A percentile compares a stretch with the other conserved stretches of the same genome.
Conservation (phyloP, 2,888 invertebrate species). For the Nezara viridula region DNA sequence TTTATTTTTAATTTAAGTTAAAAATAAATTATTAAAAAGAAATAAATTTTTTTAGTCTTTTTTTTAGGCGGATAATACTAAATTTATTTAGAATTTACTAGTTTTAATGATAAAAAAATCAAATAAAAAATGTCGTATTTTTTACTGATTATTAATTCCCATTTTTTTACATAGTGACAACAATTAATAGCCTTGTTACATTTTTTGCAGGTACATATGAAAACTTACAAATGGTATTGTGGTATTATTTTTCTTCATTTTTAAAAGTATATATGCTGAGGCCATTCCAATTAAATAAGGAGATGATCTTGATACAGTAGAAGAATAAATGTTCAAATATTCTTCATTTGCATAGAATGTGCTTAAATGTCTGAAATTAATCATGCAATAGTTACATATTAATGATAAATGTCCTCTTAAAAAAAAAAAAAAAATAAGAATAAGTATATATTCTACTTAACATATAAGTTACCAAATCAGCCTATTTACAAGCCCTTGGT, state of each 20-base stretch:
- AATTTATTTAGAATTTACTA: neutral
- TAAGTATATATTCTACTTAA: too few relatives aligned
- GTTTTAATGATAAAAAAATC: neutral
- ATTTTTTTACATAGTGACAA: too few relatives aligned
- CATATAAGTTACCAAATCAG: too few relatives aligned
- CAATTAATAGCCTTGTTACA: too few relatives aligned
- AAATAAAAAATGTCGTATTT: too few relatives aligned
- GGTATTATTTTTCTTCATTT: constrained; percentile 61
- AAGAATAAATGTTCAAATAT: constrained; percentile 65
- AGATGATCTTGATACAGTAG: constrained; percentile 65
- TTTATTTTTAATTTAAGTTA: too few relatives aligned
- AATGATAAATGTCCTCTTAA: too few relatives aligned
- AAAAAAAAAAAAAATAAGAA: too few relatives aligned
- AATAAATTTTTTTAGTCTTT: neutral
- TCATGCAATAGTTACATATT: neutral
- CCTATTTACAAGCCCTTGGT: too few relatives aligned
- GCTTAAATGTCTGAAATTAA: constrained; percentile 45
- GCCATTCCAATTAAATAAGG: constrained; percentile 66
- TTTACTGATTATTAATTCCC: too few relatives aligned
- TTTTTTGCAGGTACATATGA: neutral
- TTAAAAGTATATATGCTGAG: constrained; percentile 61
- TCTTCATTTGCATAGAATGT: constrained; percentile 61
- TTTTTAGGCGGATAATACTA: too few relatives aligned
- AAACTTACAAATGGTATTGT: constrained; percentile 36
- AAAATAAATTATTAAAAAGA: too few relatives aligned